Conservation (phyloP, 2,797 vertebrate genomes). For the Gallinago solitaria region DNA sequence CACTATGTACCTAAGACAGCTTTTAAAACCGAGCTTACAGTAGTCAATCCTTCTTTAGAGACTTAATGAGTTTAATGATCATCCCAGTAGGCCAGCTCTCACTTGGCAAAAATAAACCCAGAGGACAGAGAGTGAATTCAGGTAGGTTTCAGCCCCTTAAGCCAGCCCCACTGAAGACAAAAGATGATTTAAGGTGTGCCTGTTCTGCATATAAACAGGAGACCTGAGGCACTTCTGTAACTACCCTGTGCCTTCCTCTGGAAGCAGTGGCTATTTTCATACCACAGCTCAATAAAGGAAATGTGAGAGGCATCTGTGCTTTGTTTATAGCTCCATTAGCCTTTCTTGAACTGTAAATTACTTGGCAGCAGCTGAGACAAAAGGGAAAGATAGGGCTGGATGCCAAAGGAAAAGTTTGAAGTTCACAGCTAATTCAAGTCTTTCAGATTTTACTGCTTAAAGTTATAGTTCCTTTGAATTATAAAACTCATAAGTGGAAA, state of each 20-base stretch:
- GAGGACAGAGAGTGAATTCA: background rate
- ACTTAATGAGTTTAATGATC: background rate
- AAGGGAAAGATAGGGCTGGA: background rate
- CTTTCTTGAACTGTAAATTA: conserved; percentile 70
- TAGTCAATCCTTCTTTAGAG: background rate
- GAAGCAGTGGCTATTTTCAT: conserved; percentile 49
- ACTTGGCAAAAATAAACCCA: background rate
- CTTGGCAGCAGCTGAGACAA: conserved; percentile 48
- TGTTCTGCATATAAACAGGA: background rate
- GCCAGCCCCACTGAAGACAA: background rate
- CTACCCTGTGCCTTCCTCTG: background rate
- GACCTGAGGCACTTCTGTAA: background rate
- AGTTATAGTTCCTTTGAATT: conserved; percentile 16
- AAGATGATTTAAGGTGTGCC: background rate
- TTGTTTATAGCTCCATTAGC: conserved; percentile 68
- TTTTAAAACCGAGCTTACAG: background rate
- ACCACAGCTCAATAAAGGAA: conserved; percentile 49
- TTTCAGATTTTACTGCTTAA: conserved; percentile 36
- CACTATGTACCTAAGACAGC: background rate
- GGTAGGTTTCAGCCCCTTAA: background rate
- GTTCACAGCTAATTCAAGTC: background rate
- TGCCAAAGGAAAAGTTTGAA: conserved; percentile 23
- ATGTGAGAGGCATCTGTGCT: conserved; percentile 47
- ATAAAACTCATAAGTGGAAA: conserved; percentile 1
- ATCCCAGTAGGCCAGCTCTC: background rate